Evolutionary conservation across 2,888 invertebrate species (phyloP).

Genomic region (Lathronympha strigana): DNA sequence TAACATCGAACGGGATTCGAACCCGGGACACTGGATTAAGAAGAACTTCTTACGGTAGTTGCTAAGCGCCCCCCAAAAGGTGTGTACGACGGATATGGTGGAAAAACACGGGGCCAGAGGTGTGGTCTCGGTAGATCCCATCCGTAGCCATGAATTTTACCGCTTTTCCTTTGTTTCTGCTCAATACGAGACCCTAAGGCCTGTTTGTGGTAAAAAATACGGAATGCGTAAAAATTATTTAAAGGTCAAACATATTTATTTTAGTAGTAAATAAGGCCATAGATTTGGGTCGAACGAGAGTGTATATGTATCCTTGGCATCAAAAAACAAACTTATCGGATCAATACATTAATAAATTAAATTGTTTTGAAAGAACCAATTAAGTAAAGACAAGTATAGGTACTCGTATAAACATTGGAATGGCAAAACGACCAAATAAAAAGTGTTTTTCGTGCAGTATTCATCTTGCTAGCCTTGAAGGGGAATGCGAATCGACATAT

Average conservation of each 20-base stretch:
- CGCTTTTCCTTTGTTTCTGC: no score
- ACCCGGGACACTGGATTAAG: no score
- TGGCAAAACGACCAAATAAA: conserved; percentile 16
- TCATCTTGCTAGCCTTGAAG: conserved; percentile 29
- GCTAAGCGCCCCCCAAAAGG: no score
- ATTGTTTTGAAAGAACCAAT: conserved; percentile 13
- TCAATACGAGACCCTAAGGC: background rate
- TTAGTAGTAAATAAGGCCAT: conserved; percentile 14
- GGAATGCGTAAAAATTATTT: background rate
- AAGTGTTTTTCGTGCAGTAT: conserved; percentile 9
- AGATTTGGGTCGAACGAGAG: conserved; percentile 5
- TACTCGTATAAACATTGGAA: conserved; percentile 21
- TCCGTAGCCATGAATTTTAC: no score
- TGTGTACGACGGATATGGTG: no score
- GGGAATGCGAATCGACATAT: conserved; percentile 21
- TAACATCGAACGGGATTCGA: no score
- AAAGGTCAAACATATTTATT: background rate
- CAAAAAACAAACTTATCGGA: conserved; percentile 17
- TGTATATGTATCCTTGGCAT: conserved; percentile 30
- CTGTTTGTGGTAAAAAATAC: background rate
- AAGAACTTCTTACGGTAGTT: no score
- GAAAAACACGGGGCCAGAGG: no score
- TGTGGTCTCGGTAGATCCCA: no score
- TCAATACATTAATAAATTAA: conserved; percentile 4
- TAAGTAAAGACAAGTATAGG: no score